Percentiles rank a stretch among this genome's conserved stretches.
Conservation (phyloP, 2,113 vertebrate species). For the Sinosuthora webbiana region DNA sequence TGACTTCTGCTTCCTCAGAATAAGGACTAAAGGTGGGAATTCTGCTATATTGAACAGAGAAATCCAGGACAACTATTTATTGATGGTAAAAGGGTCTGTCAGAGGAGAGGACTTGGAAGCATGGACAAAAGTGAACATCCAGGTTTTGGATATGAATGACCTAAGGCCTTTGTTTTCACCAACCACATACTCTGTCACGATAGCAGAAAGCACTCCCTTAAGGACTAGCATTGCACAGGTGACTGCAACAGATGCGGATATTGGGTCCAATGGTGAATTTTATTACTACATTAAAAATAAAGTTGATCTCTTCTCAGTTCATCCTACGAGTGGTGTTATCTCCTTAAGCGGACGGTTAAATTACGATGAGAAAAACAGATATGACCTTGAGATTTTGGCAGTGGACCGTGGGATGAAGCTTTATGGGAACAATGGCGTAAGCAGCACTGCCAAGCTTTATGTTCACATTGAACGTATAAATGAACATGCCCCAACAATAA, state of each 20-base stretch:
- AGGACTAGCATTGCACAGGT: conserved; percentile 98
- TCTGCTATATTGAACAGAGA: conserved; percentile 96
- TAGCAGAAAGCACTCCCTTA: conserved; percentile 92
- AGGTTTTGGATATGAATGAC: conserved; percentile 98
- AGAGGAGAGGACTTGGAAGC: conserved; percentile 92
- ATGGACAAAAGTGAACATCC: conserved; percentile 94
- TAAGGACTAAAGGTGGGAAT: conserved; percentile 97
- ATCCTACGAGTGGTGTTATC: conserved; percentile 93
- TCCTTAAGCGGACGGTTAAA: conserved; percentile 91
- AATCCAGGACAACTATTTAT: conserved; percentile 94
- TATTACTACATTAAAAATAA: conserved; percentile 98
- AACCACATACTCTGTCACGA: conserved; percentile 93
- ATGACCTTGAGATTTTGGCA: conserved; percentile 92
- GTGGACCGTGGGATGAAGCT: conserved; percentile 98
- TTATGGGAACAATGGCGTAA: conserved; percentile 96
- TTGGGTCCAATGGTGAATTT: conserved; percentile 97
- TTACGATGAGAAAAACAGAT: conserved; percentile 85
- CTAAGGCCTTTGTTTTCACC: conserved; percentile 98
- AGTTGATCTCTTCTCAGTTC: conserved; percentile 93
- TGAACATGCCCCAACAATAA: conserved; percentile 85
- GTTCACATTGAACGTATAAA: conserved; percentile 94
- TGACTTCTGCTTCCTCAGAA: conserved; percentile 96
- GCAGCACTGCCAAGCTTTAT: conserved; percentile 96
- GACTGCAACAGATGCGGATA: conserved; percentile 96
- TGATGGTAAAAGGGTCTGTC: conserved; percentile 91